Conservation (phyloP, 2,888 invertebrate species). For the Neoscelio sp. region DNA sequence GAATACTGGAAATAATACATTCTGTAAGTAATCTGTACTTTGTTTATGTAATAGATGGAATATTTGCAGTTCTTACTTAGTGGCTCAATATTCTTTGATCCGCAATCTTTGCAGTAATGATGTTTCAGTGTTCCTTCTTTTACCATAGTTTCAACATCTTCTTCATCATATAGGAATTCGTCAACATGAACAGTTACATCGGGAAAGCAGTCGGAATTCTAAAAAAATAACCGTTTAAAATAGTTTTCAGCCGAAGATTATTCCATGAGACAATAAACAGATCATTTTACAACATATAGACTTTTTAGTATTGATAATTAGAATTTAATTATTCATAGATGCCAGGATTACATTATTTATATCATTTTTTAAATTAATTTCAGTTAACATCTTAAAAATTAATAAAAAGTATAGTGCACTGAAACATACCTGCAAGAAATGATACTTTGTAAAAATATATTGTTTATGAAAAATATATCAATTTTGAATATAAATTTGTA, state of each 20-base stretch:
- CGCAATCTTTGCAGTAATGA: constrained; percentile 84
- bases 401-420: too few relatives aligned
- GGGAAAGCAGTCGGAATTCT: constrained; percentile 85
- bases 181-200: constrained; percentile 87
- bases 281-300: background rate
- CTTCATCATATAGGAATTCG: constrained; percentile 88
- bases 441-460: too few relatives aligned
- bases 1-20: constrained; percentile 82
- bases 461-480: too few relatives aligned
- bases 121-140: constrained; percentile 83
- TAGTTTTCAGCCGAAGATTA: too few relatives aligned
- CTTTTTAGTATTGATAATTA: background rate
- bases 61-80: constrained; percentile 81
- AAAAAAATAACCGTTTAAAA: constrained; percentile 67
- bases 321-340: too few relatives aligned
- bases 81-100: constrained; percentile 83
- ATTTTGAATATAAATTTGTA: too few relatives aligned
- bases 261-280: background rate
- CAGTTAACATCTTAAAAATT: too few relatives aligned
- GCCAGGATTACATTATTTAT: too few relatives aligned
- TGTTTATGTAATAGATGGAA: background rate
- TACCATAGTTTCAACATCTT: constrained; percentile 85
- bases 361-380: too few relatives aligned
- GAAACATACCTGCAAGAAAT: too few relatives aligned
- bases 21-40: background rate